phyloP scores from a whole-genome alignment of 2,888 invertebrate species.

The Lycocerus yunnanus region DNA sequence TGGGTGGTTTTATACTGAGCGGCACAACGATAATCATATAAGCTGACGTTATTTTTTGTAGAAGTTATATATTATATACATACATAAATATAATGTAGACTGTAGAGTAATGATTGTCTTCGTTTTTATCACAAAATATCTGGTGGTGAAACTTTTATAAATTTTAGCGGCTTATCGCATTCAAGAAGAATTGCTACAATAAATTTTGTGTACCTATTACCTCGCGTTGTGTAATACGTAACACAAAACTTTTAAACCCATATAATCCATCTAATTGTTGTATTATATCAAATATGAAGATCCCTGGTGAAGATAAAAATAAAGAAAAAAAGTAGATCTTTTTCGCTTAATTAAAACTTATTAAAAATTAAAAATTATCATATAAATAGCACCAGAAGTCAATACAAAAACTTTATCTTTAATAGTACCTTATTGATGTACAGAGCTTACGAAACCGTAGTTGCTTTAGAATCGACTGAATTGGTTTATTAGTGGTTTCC shows the following conservation, averaged over 20 bases:
- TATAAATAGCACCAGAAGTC: background rate
- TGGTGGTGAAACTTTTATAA: conserved; percentile 9
- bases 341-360: background rate
- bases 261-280: conserved; percentile 6
- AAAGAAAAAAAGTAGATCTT: background rate
- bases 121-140: background rate
- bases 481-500: conserved; percentile 29
- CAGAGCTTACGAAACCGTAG: conserved; percentile 8
- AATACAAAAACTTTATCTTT: background rate
- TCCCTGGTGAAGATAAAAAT: background rate
- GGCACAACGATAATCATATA: background rate
- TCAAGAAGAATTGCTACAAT: conserved; percentile 12
- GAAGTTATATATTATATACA: no score
- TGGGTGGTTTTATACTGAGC: background rate
- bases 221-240: background rate
- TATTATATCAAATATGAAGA: background rate
- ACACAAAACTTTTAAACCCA: background rate
- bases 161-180: conserved; percentile 10
- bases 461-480: conserved; percentile 18
- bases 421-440: conserved; percentile 3
- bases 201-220: conserved; percentile 3
- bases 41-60: background rate
- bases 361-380: background rate
- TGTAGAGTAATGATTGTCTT: background rate
- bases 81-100: no score